Base-by-base conservation (phyloP, 2,888 invertebrate species). In the Cosmopolites sordidus region DNA sequence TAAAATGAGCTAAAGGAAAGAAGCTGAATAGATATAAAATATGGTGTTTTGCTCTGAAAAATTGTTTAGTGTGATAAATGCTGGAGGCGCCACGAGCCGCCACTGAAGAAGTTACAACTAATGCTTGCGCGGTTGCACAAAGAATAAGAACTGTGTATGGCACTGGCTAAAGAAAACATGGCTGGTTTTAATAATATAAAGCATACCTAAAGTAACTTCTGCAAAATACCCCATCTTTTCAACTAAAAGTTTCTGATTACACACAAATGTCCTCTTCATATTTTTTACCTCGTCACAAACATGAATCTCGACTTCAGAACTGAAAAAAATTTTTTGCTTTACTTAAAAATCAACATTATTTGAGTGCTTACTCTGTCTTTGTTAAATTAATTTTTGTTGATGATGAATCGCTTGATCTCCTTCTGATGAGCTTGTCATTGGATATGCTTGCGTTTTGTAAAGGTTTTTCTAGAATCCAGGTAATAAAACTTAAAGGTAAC, bases 201-300 rank as follows among this genome's bases (percentile, higher is more conserved):
- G 11, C 30, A 51, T 66, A 66, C 83, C 90, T 12, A 86, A 83
- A 0, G 90, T 90, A 2, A 92, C 89, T 67, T 91, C 89, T 8
- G 91, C 91, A 73, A 96, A 97, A 69, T 96, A 97, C 9, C 92
- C 92, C 94, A 96, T 96, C 76, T 95, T 92, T 48, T 86, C 83
- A 0, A 94, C 83, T 12, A 96, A 78, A 46, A 95, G 75, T 64
- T 86, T 87, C 69, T 94, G 89, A 0, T 91, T 86, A 68, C 96
- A 96, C 47, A 83, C 79, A 71, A 96, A 97, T 71, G 94, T 92
- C 67, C 89, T 87, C 61, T 90, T 92, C 51, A 88, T 76, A 48
- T 88, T 90, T 73, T 94, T 93, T 1, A 91, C 87, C 75, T 96
- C 96, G 69, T 96, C 96, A 66, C 92, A 93, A 0, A 96, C 95